Conservation (phyloP, 2,797 vertebrate species). For the Poeciliopsis gracilis region DNA sequence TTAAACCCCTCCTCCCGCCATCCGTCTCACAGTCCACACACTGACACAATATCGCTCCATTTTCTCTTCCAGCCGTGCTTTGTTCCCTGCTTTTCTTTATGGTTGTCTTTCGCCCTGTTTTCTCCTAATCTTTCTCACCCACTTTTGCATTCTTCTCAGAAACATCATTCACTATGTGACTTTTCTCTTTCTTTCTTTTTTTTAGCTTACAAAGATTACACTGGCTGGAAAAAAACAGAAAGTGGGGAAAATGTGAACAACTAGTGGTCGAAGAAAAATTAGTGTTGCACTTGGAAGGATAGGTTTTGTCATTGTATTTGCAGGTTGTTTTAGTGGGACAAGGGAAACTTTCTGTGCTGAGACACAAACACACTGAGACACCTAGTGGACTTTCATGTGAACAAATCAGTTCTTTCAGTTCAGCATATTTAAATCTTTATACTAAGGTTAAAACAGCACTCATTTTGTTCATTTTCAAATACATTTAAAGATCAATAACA, state of each 20-base stretch:
- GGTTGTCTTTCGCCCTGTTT: background rate
- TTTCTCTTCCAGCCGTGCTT: conserved; percentile 42
- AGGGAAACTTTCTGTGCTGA: background rate
- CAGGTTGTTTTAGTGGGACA: conserved; percentile 62
- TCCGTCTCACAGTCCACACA: conserved; percentile 30
- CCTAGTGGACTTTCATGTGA: conserved; percentile 57
- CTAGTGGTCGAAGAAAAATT: background rate
- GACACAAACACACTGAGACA: conserved; percentile 65
- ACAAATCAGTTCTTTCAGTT: background rate
- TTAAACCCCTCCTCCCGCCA: conserved; percentile 81
- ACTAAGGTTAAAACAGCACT: background rate
- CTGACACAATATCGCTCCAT: conserved; percentile 35
- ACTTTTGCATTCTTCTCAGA: background rate
- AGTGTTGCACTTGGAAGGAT: background rate
- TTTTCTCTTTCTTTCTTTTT: background rate
- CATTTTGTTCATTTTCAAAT: background rate
- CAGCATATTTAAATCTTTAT: background rate
- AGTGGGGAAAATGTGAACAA: background rate
- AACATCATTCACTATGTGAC: background rate
- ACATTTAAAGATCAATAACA: background rate
- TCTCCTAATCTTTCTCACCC: conserved; percentile 18
- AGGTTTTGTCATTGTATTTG: conserved; percentile 38
- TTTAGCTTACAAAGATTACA: background rate
- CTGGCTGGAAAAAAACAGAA: background rate
- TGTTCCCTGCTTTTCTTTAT: conserved; percentile 20